Base-by-base conservation (phyloP, 2,113 vertebrate genomes). In the Ammodytes marinus region DNA sequence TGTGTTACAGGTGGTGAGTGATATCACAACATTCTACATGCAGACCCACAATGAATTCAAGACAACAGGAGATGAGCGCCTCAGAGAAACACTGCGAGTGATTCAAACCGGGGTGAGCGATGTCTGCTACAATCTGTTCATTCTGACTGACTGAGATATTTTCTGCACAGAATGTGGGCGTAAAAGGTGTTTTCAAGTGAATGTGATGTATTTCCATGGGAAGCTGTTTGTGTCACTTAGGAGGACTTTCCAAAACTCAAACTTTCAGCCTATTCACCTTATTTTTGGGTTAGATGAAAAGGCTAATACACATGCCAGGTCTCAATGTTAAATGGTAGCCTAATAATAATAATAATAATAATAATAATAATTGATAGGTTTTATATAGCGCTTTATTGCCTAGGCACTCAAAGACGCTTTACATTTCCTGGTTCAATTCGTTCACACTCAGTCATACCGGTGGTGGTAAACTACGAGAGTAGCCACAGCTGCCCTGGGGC, bases 61-160 rank as follows among this genome's bases (percentile, higher is more conserved):
- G 71, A 4, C 4, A 0, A 82, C 6, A 37, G 81, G 85, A 63
- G 94, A 96, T 3, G 17, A 11, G 6, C 87, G 86, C 50, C 83
- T 93, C 61, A 96, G 64, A 86, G 95, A 97, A 3, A 97, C 97
- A 0, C 94, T 99, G 68, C 95, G 80, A 19, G 86, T 96, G 58
- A 95, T 99, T 88, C 97, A 99, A 69, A 64, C 74, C 0, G 88
- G 96, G 82, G 97, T 99, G 93, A 91, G 96, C 5, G 3, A 19
- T 8, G 0, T 47, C 49, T 61, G 45, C 4, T 59, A 3, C 3
- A 10, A 9, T 77, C 39, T 13, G 45, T 8, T 69, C 7, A 46
- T 52, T 67, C 10, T 43, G 46, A 40, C 2, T 4, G 17, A 40
- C 59, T 69, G 1, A 12, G 39, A 64, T 27, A 0, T 39, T 59